Conservation (phyloP, 2,113 vertebrate species). For the Halichoeres trimaculatus region DNA sequence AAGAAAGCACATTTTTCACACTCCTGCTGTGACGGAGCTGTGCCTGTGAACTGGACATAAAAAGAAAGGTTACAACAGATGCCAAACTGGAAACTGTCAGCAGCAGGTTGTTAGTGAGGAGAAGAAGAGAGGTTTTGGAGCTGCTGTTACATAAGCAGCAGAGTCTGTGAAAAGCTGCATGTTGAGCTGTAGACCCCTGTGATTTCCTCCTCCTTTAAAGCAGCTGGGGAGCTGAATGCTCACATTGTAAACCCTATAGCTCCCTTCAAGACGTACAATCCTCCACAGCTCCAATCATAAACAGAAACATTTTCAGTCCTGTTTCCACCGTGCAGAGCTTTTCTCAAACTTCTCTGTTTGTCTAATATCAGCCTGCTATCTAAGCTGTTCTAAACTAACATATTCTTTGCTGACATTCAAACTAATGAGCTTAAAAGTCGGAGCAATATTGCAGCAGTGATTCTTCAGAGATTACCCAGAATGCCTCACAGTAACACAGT, state of each 20-base stretch:
- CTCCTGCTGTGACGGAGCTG: background rate
- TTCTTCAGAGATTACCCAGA: conserved; percentile 19
- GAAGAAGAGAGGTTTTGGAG: conserved; percentile 53
- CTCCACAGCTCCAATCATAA: background rate
- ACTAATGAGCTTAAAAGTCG: conserved; percentile 37
- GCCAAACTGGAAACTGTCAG: conserved; percentile 26
- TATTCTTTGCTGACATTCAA: conserved; percentile 13
- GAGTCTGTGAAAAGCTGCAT: conserved; percentile 62
- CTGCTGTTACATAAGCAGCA: conserved; percentile 67
- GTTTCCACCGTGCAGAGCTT: conserved; percentile 12
- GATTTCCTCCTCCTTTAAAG: conserved; percentile 66
- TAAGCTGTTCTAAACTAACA: conserved; percentile 19
- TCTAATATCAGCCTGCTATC: conserved; percentile 10
- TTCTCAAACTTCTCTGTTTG: conserved; percentile 18
- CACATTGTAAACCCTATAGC: conserved; percentile 50
- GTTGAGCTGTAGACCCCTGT: conserved; percentile 58
- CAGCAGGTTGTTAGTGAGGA: conserved; percentile 51
- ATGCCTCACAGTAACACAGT: conserved; percentile 7
- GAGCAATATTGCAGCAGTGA: conserved; percentile 18
- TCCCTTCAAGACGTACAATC: conserved; percentile 46
- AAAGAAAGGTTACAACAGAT: conserved; percentile 6
- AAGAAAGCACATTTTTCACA: background rate
- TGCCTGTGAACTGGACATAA: conserved; percentile 21
- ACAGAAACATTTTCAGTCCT: conserved; percentile 12
- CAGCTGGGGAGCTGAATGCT: conserved; percentile 42